Evolutionary conservation across 1,140 invertebrate genomes (phyloP), one percentile per base, ranked within the genome.

Genomic region (Prorops nasuta): DNA sequence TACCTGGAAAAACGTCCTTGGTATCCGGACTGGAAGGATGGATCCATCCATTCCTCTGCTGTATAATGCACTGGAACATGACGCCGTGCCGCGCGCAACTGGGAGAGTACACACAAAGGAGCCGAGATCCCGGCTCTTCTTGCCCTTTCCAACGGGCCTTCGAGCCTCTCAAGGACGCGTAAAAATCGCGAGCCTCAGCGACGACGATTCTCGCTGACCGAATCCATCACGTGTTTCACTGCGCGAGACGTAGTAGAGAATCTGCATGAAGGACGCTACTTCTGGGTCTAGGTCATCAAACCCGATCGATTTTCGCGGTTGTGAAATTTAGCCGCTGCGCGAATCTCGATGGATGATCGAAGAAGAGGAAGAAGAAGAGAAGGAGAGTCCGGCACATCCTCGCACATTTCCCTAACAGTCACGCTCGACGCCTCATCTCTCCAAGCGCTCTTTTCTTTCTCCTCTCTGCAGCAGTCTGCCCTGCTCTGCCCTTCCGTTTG

Each of bases 21-120:
- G 85, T 82, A 64, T 90, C 87, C 34, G 85, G 82, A 65, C 78
- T 84, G 52, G 81, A 79, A 36, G 83, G 80, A 72, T 86, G 82
- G 61, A 85, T 86, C 87, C 86, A 89, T 66, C 87, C 86, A 70
- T 87, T 87, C 56, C 83, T 82, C 71, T 87, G 87, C 74, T 89
- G 87, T 64, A 89, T 88, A 62, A 90, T 90, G 69, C 87, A 89
- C 80, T 89, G 87, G 78, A 90, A 90, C 87, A 90, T 88, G 67
- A 58, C 68, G 58, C 22, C 8, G 32, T 16, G 7, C 28, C 43
- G n/a, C 19, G n/a, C n/a, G 24, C 24, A 10, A 6, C 4, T 28
- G 24, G 4, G 24, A 4, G 24, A 10, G 24, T 28, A 28, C 10
- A 10, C 24, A 28, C 24, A 10, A 28, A n/a, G n/a, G 24, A 4